A percentile compares a stretch with the other conserved stretches of the same genome.
phyloP scores from a whole-genome alignment of 1,140 invertebrate species.

The Magallana angulata region DNA sequence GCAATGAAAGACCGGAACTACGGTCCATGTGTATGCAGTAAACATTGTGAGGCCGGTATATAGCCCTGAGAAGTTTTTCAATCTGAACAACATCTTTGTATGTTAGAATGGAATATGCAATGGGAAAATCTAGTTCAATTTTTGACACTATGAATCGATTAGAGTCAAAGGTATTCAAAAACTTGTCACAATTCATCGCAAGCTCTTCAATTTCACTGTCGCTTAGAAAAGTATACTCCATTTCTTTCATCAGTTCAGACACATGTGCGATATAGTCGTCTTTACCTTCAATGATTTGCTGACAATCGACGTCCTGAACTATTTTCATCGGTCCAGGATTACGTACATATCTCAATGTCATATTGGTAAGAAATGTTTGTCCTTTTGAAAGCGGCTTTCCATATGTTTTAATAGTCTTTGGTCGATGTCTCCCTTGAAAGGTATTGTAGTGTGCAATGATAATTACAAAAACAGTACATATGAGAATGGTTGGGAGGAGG shows the following conservation, averaged over 20 bases:
- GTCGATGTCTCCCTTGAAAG: too few relatives aligned
- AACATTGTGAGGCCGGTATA: constrained; percentile 75
- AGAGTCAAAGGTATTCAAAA: constrained; percentile 40
- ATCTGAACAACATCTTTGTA: constrained; percentile 72
- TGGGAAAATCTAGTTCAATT: constrained; percentile 67
- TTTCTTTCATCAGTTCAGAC: neutral
- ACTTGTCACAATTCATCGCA: constrained; percentile 39
- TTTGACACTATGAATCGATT: neutral
- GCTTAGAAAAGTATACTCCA: neutral
- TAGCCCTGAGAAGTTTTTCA: constrained; percentile 69
- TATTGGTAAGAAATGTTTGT: too few relatives aligned
- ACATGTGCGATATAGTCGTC: neutral
- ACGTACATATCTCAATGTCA: too few relatives aligned
- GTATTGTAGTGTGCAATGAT: too few relatives aligned
- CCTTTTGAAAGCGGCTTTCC: too few relatives aligned
- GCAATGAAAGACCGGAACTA: constrained; percentile 56
- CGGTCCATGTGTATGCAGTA: constrained; percentile 77
- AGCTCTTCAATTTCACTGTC: neutral
- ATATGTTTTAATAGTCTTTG: too few relatives aligned
- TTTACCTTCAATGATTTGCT: constrained; percentile 23
- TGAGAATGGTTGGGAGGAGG: too few relatives aligned
- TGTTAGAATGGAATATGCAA: constrained; percentile 74
- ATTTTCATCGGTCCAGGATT: neutral
- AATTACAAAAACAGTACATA: too few relatives aligned
- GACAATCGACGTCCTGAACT: constrained; percentile 14